Conservation (phyloP, 2,888 invertebrate genomes). For the Aporophyla nigra region DNA sequence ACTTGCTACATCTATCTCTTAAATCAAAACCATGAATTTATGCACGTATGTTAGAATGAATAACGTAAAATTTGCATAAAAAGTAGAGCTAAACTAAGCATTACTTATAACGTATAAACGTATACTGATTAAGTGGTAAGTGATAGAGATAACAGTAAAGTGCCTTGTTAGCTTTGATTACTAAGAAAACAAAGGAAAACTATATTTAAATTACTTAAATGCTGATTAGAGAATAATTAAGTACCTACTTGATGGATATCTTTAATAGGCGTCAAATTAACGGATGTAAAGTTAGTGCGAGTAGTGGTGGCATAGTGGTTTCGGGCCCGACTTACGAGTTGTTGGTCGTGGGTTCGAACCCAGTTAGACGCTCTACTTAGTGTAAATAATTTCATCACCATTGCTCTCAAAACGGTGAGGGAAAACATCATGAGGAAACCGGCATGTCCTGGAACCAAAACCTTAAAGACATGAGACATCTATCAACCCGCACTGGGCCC, state of each 20-base stretch:
- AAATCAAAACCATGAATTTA: constrained; percentile 7
- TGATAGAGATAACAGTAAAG: constrained; percentile 20
- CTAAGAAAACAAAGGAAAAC: constrained; percentile 34
- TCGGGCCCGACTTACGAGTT: no score
- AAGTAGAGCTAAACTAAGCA: constrained; percentile 38
- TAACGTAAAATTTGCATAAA: constrained; percentile 40
- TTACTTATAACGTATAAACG: constrained; percentile 15
- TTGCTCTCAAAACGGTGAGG: no score
- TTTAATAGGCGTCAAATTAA: not conserved
- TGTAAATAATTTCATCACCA: no score
- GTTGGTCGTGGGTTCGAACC: no score
- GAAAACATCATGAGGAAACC: no score
- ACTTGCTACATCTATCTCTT: not conserved
- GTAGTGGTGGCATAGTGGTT: no score
- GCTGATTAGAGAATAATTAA: constrained; percentile 16
- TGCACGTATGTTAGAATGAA: constrained; percentile 13
- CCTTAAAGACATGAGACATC: no score
- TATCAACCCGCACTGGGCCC: no score
- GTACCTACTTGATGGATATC: constrained; percentile 19
- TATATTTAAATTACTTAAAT: constrained; percentile 32
- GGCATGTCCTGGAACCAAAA: no score
- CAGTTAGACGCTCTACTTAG: no score
- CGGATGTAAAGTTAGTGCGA: no score
- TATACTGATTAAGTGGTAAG: constrained; percentile 41
- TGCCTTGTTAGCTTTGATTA: constrained; percentile 38